Evolutionary conservation across 2,797 vertebrate genomes (phyloP), one percentile per base, ranked within the genome.

Genomic region (Tenualosa thibaudeaui): DNA sequence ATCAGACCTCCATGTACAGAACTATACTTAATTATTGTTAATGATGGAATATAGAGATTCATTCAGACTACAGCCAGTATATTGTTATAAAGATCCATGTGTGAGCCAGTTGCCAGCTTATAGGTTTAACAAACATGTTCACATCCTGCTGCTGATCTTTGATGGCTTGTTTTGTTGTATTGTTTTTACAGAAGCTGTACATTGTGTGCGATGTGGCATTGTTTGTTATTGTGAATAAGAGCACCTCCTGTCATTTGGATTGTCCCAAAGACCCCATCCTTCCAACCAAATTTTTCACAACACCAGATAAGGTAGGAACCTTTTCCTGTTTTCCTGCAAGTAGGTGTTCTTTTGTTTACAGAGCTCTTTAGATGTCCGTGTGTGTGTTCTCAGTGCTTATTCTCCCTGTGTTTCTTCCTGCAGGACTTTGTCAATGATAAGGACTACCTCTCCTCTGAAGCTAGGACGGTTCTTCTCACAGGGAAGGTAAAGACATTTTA

Each of bases 141-240:
- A 71, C 5, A 43, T n/a, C 56, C 56, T 22, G 56, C 6, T 31
- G 62, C n/a, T 81, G 2, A 88, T 75, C 86, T 85, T 68, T 86
- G 49, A 81, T 19, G 43, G 53, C 31, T 31, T 31, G 31, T 31
- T 31, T 4, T 46, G 46, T 46, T 7, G 31, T 71, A 81, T 84
- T 81, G 26, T 49, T n/a, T 68, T 88, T 88, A 82, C 94, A 99
- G 98, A 99, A 99, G 95, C 95, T 99, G 86, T 99, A 99, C 86
- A 97, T 98, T 17, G 97, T 99, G 54, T 99, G 97, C 90, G 98
- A 99, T 78, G 97, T 99, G 81, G 98, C 98, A 51, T 96, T 99
- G 6, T 99, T 98, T 83, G 98, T 99, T 84, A 98, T 99, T 88
- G 97, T 97, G 88, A 99, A 98, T 93, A 99, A 99, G 96, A 99